Evolutionary conservation across 2,797 vertebrate genomes (phyloP).

Genomic region (Adrianichthys oophorus): DNA sequence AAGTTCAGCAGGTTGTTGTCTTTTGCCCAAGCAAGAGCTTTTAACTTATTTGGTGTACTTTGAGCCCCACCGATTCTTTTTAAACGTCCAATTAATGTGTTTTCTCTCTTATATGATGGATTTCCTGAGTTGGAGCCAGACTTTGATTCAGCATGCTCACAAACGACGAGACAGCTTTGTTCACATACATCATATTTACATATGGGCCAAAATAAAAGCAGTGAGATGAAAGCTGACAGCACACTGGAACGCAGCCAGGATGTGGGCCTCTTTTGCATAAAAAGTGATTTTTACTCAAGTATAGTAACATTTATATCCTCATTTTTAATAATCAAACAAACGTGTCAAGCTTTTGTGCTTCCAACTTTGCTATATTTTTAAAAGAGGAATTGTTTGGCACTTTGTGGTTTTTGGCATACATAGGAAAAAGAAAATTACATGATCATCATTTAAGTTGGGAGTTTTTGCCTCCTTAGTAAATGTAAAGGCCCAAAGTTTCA

Average conservation of each 20-base stretch:
- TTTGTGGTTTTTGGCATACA: background rate
- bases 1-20: slow-evolving; percentile 17
- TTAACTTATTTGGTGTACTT: slow-evolving; percentile 20
- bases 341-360: background rate
- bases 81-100: slow-evolving; percentile 57
- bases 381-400: background rate
- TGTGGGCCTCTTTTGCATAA: slow-evolving; percentile 25
- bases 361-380: background rate
- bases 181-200: slow-evolving; percentile 54
- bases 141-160: slow-evolving; percentile 60
- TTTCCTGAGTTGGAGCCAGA: slow-evolving; percentile 44
- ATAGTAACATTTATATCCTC: slow-evolving; percentile 1
- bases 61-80: slow-evolving; percentile 27
- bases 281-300: slow-evolving; percentile 13
- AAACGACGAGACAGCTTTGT: slow-evolving; percentile 45
- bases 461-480: background rate
- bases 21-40: slow-evolving; percentile 15
- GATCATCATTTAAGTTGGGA: background rate
- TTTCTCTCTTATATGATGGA: slow-evolving; percentile 45
- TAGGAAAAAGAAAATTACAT: background rate
- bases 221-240: slow-evolving; percentile 46
- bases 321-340: background rate
- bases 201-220: slow-evolving; percentile 39
- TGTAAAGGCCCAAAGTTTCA: background rate
- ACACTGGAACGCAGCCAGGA: slow-evolving; percentile 38